These are phyloP conservation scores for Festucalex cinctus DNA, from an alignment of 2,113 vertebrate species.

Conservation along the genomic window DNA sequence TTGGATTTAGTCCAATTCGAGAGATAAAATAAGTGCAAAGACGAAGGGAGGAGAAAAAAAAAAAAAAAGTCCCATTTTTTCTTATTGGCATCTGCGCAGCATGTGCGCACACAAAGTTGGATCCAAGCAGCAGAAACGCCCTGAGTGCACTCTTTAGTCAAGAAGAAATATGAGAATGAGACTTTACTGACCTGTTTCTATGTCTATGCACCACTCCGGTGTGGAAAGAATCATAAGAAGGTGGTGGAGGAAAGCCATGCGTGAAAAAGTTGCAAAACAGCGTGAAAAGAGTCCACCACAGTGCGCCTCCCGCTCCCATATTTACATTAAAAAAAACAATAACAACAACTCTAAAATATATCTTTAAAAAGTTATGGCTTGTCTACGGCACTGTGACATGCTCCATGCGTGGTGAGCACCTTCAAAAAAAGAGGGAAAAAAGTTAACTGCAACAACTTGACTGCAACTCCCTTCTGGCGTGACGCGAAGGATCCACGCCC, in stretches of 20 bases:
- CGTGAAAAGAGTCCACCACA: slow-evolving; percentile 47
- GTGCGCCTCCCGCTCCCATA: slow-evolving; percentile 4
- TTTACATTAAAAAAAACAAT: background rate
- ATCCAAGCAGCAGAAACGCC: background rate
- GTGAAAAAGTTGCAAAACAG: slow-evolving; percentile 53
- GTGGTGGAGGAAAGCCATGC: slow-evolving; percentile 52
- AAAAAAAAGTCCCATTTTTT: background rate
- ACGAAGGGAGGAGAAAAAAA: background rate
- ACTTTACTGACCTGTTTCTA: slow-evolving; percentile 66
- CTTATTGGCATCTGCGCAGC: slow-evolving; percentile 7
- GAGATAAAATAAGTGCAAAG: slow-evolving; percentile 25
- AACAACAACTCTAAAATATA: background rate
- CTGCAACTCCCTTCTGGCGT: slow-evolving; percentile 53
- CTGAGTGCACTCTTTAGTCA: background rate
- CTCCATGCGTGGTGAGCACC: background rate
- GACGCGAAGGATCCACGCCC: slow-evolving; percentile 55
- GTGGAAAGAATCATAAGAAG: slow-evolving; percentile 63
- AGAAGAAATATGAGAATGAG: background rate
- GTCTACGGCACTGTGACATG: background rate
- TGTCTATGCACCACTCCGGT: slow-evolving; percentile 61
- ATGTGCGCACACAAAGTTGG: slow-evolving; percentile 6
- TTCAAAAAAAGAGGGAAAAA: background rate
- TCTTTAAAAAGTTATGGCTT: background rate
- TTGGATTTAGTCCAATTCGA: slow-evolving; percentile 29
- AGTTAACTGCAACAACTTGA: background rate